phyloP scores from a whole-genome alignment of 2,113 vertebrate species.

The Oreochromis spilurus region DNA sequence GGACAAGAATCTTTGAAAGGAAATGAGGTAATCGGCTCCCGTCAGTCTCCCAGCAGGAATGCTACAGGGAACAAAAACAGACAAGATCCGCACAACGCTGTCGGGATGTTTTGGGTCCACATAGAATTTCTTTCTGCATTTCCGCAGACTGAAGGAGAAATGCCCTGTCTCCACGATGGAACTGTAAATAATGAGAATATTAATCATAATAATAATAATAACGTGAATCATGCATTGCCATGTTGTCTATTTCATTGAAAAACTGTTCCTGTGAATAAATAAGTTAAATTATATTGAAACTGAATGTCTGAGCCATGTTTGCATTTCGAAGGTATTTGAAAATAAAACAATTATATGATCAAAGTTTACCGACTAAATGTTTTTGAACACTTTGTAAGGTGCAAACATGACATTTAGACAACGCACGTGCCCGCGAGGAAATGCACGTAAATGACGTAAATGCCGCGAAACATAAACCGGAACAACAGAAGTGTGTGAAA shows the following conservation, averaged over 20 bases:
- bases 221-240: constrained; percentile 28
- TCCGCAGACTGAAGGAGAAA: not conserved
- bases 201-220: constrained; percentile 21
- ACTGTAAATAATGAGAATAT: constrained; percentile 71
- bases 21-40: not conserved
- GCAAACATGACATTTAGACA: not conserved
- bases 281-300: constrained; percentile 62
- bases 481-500: not conserved
- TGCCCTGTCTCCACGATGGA: not conserved
- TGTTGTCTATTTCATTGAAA: constrained; percentile 51
- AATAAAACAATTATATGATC: constrained; percentile 40
- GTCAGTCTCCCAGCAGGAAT: not conserved
- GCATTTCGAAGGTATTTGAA: constrained; percentile 41
- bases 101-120: not conserved
- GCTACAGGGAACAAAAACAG: not conserved
- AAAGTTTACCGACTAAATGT: not conserved
- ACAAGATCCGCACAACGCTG: not conserved
- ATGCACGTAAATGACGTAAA: not conserved
- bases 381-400: not conserved
- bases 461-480: not conserved
- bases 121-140: not conserved
- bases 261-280: constrained; percentile 58
- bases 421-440: not conserved
- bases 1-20: not conserved
- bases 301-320: constrained; percentile 59